Conservation (phyloP, 2,113 vertebrate genomes). For the Riparia riparia region DNA sequence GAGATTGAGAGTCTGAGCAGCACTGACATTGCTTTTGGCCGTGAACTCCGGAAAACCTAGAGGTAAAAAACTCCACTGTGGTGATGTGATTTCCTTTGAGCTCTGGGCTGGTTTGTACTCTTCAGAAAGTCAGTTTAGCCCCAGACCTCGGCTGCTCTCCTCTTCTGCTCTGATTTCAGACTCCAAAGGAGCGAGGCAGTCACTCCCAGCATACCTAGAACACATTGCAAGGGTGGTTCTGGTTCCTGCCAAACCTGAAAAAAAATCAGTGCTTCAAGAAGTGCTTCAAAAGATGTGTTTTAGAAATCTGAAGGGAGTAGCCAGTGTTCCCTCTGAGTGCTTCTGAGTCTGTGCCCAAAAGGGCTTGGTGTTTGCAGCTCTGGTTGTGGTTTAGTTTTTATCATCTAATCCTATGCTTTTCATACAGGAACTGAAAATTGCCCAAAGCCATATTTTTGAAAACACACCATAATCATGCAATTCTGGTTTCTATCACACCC, state of each 20-base stretch:
- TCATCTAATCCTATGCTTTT: neutral
- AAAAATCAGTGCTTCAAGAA: neutral
- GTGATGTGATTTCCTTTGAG: neutral
- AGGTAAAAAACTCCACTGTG: neutral
- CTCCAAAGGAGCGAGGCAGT: fast-evolving
- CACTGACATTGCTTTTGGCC: neutral
- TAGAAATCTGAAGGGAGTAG: neutral
- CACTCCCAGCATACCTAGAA: neutral
- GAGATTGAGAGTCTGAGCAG: neutral
- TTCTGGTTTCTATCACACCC: constrained; percentile 20
- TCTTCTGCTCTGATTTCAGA: neutral
- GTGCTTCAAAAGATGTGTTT: neutral
- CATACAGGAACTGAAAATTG: neutral
- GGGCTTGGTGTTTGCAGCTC: neutral
- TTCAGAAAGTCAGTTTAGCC: neutral
- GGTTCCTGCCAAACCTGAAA: neutral
- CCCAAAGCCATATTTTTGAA: neutral
- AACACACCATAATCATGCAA: neutral
- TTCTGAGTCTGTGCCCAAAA: neutral
- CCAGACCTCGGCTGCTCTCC: fast-evolving
- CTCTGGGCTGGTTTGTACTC: neutral
- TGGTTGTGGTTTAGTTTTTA: constrained; percentile 19
- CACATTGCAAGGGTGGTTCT: neutral
- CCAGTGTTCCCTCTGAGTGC: neutral
- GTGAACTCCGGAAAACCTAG: neutral